Evolutionary conservation across 2,888 invertebrate genomes (phyloP), one percentile per base, ranked within the genome.

Genomic region (Byasa hedistus): DNA sequence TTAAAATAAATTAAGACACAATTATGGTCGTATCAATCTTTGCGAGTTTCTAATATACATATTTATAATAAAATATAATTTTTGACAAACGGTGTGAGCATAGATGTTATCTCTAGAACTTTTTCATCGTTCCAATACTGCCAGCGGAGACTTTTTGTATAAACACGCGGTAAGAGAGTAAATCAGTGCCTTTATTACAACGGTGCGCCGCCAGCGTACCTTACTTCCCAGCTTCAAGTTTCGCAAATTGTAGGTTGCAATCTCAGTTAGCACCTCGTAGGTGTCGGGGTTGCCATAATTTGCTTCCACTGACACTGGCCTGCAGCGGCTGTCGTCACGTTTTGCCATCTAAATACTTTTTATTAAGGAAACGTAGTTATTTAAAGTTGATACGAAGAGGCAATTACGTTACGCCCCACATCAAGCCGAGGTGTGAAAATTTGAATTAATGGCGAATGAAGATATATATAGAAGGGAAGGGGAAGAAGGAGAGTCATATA

Each of bases 231-330:
- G 70, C 75, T 80, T 79, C 85, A 86, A 83, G 85, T 85, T 81
- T 74, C 69, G 78, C 80, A 91, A 91, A 91, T 91, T 91, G 85
- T 73, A 85, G 90, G 90, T 84, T 86, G 78, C 79, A 73, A 70
- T 74, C 73, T 72, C 87, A 86, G 92, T 92, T 92, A 92, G 89
- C 92, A 86, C 91, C 91, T 92, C 82, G 80, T 83, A 92, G 92
- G 92, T 92, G 92, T 91, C 86, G 86, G 83, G 83, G 91, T 92
- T 91, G 91, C 91, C 87, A 84, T 92, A 91, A 92, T 92, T 92
- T 90, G 87, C 86, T 82, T 81, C 80, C 75, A 71, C 79, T 75
- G 80, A 79, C 80, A 79, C 70, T 77, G 74, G 83, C 91, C 89
- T 69, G 80, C 79, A 86, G 91, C 87, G 81, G 75, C 83, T 89